Percentiles rank a stretch among this genome's conserved stretches.
These are phyloP conservation scores for Diachasma alloeum DNA, from an alignment of 1,140 invertebrate species.

Conservation along the genomic window DNA sequence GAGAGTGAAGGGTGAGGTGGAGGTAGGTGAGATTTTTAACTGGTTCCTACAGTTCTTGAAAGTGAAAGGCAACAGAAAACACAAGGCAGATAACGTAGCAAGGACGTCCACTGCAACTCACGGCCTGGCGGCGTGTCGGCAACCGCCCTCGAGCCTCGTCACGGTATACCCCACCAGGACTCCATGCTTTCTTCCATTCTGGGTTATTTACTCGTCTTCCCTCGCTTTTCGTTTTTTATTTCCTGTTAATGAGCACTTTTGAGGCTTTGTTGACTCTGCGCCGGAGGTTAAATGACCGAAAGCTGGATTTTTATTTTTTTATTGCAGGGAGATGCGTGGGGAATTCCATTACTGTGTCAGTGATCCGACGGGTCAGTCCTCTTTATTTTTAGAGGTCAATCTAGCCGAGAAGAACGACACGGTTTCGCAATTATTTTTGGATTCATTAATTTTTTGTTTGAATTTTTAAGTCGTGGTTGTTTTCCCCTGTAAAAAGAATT, in stretches of 20 bases:
- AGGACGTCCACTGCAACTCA: constrained; percentile 61
- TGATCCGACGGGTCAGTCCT: no score
- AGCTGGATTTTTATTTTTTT: constrained; percentile 4
- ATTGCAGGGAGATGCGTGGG: background rate
- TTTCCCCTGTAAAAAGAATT: no score
- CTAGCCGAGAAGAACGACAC: no score
- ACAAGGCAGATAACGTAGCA: constrained; percentile 61
- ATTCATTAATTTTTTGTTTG: no score
- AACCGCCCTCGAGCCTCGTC: constrained; percentile 54
- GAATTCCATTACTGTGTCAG: no score
- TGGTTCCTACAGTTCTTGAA: constrained; percentile 60
- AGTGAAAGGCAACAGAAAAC: constrained; percentile 63
- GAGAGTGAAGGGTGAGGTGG: constrained; percentile 24
- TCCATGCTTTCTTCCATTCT: constrained; percentile 10
- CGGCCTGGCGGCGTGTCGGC: constrained; percentile 44
- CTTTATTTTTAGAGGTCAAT: no score
- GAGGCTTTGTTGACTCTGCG: no score
- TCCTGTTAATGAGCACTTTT: no score
- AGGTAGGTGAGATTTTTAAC: constrained; percentile 44
- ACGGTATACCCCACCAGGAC: constrained; percentile 28
- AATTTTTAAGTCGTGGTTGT: no score
- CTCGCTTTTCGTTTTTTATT: constrained; percentile 25
- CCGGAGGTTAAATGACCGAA: no score
- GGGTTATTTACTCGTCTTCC: background rate
- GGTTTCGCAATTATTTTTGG: no score